Evolutionary conservation across 2,113 vertebrate genomes (phyloP).

Genomic region (Chunga burmeisteri): DNA sequence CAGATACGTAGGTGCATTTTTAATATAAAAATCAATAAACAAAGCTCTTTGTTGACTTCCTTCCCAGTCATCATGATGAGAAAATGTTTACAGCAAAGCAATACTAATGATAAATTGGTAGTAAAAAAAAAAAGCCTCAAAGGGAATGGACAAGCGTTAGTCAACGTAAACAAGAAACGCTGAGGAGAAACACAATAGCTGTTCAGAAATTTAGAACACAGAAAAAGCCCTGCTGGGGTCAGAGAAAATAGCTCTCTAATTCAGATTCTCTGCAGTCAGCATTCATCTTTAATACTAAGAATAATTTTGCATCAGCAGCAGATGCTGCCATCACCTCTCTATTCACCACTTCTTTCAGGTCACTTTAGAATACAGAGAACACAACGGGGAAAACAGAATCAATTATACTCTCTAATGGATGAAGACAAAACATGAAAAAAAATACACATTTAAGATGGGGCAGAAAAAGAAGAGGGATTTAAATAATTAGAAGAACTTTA

Average conservation of each 20-base stretch:
- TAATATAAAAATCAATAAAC: not conserved
- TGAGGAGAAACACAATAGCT: slow-evolving; percentile 2
- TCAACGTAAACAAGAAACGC: not conserved
- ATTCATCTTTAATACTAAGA: not conserved
- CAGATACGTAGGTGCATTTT: not conserved
- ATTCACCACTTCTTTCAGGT: not conserved
- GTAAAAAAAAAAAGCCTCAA: not conserved
- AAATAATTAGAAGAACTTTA: not conserved
- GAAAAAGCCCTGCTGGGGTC: not conserved
- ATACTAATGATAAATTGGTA: not conserved
- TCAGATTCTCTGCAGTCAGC: slow-evolving; percentile 11
- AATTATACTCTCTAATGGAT: not conserved
- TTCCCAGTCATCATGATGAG: not conserved
- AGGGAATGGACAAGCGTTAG: not conserved
- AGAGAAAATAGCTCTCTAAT: slow-evolving; percentile 16
- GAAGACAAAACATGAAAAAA: slow-evolving; percentile 6
- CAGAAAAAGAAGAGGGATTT: not conserved
- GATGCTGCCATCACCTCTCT: not conserved
- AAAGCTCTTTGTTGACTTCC: not conserved
- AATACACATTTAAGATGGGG: not conserved
- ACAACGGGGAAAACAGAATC: not conserved
- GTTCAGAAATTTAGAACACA: not conserved
- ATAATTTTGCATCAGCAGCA: slow-evolving; percentile 22
- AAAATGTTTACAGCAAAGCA: not conserved
- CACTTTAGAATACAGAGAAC: not conserved